Percentiles rank a stretch among this genome's conserved stretches.
Evolutionary conservation across 2,113 vertebrate genomes (phyloP).

Genomic region (Tetrax tetrax): DNA sequence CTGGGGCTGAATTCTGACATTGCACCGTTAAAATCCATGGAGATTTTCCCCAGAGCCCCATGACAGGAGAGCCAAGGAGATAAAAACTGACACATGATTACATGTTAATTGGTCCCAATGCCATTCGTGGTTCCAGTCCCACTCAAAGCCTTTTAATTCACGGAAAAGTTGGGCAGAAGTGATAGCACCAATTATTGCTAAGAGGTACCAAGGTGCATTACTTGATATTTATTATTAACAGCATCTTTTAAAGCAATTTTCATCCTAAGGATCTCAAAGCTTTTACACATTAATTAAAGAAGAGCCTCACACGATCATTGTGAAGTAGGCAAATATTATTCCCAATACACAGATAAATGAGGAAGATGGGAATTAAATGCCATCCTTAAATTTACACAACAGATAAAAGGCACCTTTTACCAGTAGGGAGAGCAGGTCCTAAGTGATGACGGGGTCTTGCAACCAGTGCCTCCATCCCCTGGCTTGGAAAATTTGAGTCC

Average conservation of each 20-base stretch:
- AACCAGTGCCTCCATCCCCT: neutral
- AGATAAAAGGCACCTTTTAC: neutral
- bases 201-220: constrained; percentile 59
- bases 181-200: constrained; percentile 42
- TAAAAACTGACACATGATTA: constrained; percentile 24
- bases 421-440: neutral
- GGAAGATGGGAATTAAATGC: constrained; percentile 10
- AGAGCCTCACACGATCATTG: neutral
- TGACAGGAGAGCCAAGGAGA: constrained; percentile 12
- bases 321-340: constrained; percentile 43
- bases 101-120: constrained; percentile 39
- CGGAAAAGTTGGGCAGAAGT: constrained; percentile 23
- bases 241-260: constrained; percentile 50
- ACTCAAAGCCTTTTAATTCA: constrained; percentile 60
- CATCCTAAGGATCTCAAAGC: constrained; percentile 37
- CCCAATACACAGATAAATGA: neutral
- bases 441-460: neutral
- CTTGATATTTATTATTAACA: constrained; percentile 61
- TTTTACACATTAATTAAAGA: constrained; percentile 45
- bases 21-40: constrained; percentile 24
- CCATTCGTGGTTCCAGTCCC: neutral
- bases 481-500: neutral
- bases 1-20: constrained; percentile 7
- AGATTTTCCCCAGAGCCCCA: constrained; percentile 1
- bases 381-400: neutral